Evolutionary conservation across 2,113 vertebrate species (phyloP).

Genomic region (Cinclus cinclus): DNA sequence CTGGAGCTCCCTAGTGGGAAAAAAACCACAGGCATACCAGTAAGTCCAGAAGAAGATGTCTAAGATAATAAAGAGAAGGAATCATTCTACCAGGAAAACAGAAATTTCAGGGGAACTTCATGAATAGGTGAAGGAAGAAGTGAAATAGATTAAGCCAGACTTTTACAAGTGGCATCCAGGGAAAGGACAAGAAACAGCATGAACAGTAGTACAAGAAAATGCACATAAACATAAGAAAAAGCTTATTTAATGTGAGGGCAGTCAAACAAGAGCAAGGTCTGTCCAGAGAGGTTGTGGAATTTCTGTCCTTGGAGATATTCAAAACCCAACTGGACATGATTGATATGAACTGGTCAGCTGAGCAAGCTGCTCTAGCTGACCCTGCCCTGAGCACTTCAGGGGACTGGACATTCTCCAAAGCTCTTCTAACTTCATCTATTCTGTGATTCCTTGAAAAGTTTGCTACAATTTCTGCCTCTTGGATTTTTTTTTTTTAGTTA

Average conservation of each 20-base stretch:
- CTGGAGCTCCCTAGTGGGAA: neutral
- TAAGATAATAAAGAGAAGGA: neutral
- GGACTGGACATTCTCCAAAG: neutral
- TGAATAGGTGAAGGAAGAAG: neutral
- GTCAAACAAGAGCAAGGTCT: neutral
- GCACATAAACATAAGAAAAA: neutral
- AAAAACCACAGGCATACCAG: neutral
- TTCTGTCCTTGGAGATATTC: neutral
- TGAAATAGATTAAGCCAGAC: neutral
- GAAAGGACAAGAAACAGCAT: neutral
- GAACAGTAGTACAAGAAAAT: neutral
- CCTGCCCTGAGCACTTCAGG: neutral
- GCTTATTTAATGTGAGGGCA: neutral
- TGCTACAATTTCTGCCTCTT: neutral
- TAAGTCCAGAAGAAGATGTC: neutral
- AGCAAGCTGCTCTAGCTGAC: neutral
- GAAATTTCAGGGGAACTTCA: accelerated
- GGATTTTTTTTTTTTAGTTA: neutral
- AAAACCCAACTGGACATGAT: neutral
- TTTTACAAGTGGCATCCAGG: neutral
- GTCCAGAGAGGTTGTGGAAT: neutral
- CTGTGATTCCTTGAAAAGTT: neutral
- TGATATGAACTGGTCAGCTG: neutral
- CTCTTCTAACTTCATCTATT: neutral
- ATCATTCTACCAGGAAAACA: neutral